Conservation (phyloP, 2,888 invertebrate genomes). For the Orgyia antiqua region DNA sequence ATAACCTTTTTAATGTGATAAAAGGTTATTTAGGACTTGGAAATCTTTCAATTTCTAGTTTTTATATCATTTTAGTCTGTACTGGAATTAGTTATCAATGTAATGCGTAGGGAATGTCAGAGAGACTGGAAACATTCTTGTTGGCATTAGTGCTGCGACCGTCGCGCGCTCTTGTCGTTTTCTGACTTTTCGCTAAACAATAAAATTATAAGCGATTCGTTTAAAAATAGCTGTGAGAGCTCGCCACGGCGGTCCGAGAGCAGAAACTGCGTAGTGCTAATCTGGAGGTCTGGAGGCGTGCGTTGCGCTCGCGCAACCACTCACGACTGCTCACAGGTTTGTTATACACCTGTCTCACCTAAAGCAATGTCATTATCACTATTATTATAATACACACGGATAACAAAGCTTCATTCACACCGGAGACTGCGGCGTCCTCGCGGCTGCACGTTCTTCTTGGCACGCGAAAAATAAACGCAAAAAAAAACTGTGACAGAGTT, state of each 20-base stretch:
- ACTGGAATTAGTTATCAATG: conserved; percentile 34
- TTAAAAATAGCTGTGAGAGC: conserved; percentile 63
- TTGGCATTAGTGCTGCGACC: conserved; percentile 63
- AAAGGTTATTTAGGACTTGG: conserved; percentile 28
- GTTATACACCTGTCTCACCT: conserved; percentile 64
- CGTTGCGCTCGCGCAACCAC: conserved; percentile 54
- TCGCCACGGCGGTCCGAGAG: conserved; percentile 36
- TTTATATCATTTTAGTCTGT: conserved; percentile 23
- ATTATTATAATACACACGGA: conserved; percentile 53
- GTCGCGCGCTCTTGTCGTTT: conserved; percentile 69
- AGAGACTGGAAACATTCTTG: conserved; percentile 43
- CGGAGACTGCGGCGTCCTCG: conserved; percentile 9
- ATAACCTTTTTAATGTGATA: too few species aligned
- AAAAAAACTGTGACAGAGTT: conserved; percentile 21
- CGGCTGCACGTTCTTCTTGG: conserved; percentile 28
- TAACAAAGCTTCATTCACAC: conserved; percentile 55
- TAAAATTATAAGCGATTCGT: conserved; percentile 72
- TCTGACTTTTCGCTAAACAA: conserved; percentile 69
- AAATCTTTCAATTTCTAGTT: conserved; percentile 28
- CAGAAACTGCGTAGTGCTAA: conserved; percentile 44
- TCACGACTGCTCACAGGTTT: conserved; percentile 60
- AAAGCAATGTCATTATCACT: conserved; percentile 72
- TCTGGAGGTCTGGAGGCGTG: conserved; percentile 66
- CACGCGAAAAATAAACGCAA: conserved; percentile 23
- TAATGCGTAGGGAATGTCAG: conserved; percentile 27